A percentile compares a stretch with the other conserved stretches of the same genome.
phyloP scores from a whole-genome alignment of 2,888 invertebrate species.

The Thumatha senex region DNA sequence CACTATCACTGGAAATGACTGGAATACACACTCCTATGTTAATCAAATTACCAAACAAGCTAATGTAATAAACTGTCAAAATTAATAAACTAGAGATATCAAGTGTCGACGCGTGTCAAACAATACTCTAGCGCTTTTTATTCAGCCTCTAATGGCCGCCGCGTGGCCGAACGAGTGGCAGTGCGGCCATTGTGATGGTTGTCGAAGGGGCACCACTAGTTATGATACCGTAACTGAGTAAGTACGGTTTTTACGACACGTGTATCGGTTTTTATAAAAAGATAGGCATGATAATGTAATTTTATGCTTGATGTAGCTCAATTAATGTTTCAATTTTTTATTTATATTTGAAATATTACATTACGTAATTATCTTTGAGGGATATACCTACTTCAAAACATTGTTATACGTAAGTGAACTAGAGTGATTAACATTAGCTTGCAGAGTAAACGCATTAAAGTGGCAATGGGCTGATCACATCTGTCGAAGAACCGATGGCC shows the following conservation, averaged over 20 bases:
- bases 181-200: slow-evolving; percentile 50
- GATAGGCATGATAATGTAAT: slow-evolving; percentile 9
- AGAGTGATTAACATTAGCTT: too few relatives aligned
- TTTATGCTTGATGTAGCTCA: slow-evolving; percentile 8
- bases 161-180: slow-evolving; percentile 60
- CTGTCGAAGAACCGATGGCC: too few relatives aligned
- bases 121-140: slow-evolving; percentile 54
- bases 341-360: background rate
- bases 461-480: too few relatives aligned
- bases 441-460: too few relatives aligned
- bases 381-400: too few relatives aligned
- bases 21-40: too few relatives aligned
- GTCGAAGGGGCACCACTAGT: slow-evolving; percentile 22
- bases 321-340: background rate
- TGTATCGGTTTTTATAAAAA: slow-evolving; percentile 23
- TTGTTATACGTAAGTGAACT: too few relatives aligned
- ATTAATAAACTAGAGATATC: slow-evolving; percentile 74
- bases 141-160: slow-evolving; percentile 62
- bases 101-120: slow-evolving; percentile 68
- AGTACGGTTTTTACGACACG: slow-evolving; percentile 29
- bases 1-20: too few relatives aligned
- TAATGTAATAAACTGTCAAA: slow-evolving; percentile 61
- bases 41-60: slow-evolving; percentile 56
- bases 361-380: too few relatives aligned
- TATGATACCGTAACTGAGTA: slow-evolving; percentile 34